Evolutionary conservation across 2,797 vertebrate species (phyloP).

Genomic region (Nannoperca obscura): DNA sequence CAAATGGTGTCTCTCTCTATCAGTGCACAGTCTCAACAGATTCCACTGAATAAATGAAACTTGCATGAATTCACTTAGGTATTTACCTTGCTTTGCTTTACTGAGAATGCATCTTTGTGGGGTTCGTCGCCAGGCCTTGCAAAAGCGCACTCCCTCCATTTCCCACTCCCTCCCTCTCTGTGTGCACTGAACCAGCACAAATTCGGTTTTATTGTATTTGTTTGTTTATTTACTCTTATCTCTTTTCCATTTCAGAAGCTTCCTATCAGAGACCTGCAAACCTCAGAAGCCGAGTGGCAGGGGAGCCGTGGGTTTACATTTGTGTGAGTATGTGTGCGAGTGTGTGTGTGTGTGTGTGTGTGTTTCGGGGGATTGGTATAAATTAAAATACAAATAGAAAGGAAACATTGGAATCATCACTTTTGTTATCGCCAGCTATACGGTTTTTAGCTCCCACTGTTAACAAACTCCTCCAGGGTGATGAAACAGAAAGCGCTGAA

Average conservation of each 20-base stretch:
- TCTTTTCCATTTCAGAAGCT: constrained; percentile 83
- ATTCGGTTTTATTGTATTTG: constrained; percentile 84
- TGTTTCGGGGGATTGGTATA: constrained; percentile 76
- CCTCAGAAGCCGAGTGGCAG: constrained; percentile 80
- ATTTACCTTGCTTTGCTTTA: constrained; percentile 75
- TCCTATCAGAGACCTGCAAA: constrained; percentile 82
- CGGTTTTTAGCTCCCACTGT: constrained; percentile 76
- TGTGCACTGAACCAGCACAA: constrained; percentile 84
- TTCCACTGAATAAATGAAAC: constrained; percentile 73
- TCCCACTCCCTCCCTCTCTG: constrained; percentile 58
- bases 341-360: constrained; percentile 35
- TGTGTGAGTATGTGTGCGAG: constrained; percentile 36
- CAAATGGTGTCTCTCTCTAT: constrained; percentile 63
- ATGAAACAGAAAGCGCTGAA: constrained; percentile 71
- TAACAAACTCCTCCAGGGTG: constrained; percentile 79
- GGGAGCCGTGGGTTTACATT: constrained; percentile 71
- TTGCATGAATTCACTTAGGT: constrained; percentile 77
- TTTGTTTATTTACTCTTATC: constrained; percentile 87
- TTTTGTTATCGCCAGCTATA: constrained; percentile 79
- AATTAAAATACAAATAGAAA: constrained; percentile 85
- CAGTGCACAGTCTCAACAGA: constrained; percentile 64
- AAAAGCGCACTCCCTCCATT: constrained; percentile 44
- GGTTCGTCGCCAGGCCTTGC: constrained; percentile 53
- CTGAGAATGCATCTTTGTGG: constrained; percentile 70
- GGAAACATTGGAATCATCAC: constrained; percentile 84